Percentiles rank a stretch among this genome's conserved stretches.
Conservation (phyloP, 2,797 vertebrate species). For the Tangara arthus region DNA sequence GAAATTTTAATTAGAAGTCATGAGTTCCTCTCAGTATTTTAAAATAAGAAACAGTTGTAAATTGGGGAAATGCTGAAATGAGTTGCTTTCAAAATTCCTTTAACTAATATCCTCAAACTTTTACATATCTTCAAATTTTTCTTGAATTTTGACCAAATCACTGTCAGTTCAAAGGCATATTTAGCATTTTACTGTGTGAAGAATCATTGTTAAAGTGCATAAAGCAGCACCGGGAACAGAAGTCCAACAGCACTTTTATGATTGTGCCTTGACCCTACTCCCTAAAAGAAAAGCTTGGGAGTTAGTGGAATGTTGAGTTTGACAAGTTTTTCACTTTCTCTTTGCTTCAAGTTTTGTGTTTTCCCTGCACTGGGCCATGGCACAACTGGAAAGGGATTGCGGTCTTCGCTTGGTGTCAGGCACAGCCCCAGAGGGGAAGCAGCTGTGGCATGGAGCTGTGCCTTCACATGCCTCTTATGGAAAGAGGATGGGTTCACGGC, state of each 20-base stretch:
- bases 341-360: not conserved
- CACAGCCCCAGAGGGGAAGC: not conserved
- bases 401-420: not conserved
- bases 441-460: not conserved
- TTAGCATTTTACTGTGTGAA: not conserved
- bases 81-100: not conserved
- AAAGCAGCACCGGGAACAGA: not conserved
- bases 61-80: not conserved
- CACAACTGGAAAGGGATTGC: accelerated
- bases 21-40: not conserved
- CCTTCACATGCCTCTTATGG: not conserved
- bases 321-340: not conserved
- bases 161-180: not conserved
- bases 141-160: not conserved
- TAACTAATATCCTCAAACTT: not conserved
- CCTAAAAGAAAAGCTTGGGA: not conserved
- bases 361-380: not conserved
- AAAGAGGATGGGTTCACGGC: not conserved
- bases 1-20: not conserved
- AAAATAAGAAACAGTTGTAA: not conserved
- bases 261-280: accelerated
- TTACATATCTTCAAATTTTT: not conserved
- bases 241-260: accelerated
- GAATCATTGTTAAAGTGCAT: not conserved
- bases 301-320: not conserved